phyloP scores from a whole-genome alignment of 2,888 invertebrate species.

The Phorcus lineatus region DNA sequence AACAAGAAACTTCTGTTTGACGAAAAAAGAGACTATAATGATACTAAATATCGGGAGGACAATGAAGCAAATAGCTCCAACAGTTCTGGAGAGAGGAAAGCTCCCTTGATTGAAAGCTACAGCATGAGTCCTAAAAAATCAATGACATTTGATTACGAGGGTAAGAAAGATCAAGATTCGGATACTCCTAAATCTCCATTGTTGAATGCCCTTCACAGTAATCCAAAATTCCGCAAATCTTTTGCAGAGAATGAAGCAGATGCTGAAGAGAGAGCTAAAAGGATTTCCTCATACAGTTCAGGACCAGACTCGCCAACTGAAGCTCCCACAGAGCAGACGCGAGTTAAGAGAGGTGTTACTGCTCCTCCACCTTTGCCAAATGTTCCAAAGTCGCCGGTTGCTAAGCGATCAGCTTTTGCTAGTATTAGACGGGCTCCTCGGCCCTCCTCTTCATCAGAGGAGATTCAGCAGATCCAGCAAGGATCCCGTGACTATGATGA shows the following conservation, averaged over 20 bases:
- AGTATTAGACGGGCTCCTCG: slow-evolving; percentile 54
- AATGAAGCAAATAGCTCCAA: neutral
- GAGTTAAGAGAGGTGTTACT: slow-evolving; percentile 31
- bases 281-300: slow-evolving; percentile 53
- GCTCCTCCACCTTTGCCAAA: slow-evolving; percentile 52
- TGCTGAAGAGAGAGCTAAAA: slow-evolving; percentile 57
- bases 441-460: slow-evolving; percentile 56
- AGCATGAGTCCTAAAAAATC: slow-evolving; percentile 27
- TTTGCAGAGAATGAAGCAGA: slow-evolving; percentile 58
- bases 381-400: slow-evolving; percentile 44
- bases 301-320: slow-evolving; percentile 41
- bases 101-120: slow-evolving; percentile 23
- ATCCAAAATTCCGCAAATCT: slow-evolving; percentile 57
- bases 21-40: neutral
- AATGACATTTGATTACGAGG: slow-evolving; percentile 30
- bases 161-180: slow-evolving; percentile 22
- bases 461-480: slow-evolving; percentile 45
- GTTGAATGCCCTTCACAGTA: slow-evolving; percentile 54
- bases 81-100: slow-evolving; percentile 26
- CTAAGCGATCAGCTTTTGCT: slow-evolving; percentile 48
- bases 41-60: neutral
- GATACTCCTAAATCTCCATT: slow-evolving; percentile 50
- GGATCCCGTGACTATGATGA: slow-evolving; percentile 32
- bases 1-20: slow-evolving; percentile 42
- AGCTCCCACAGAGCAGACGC: slow-evolving; percentile 36